Evolutionary conservation across 1,140 invertebrate species (phyloP).

Genomic region (Drosophila grimshawi): DNA sequence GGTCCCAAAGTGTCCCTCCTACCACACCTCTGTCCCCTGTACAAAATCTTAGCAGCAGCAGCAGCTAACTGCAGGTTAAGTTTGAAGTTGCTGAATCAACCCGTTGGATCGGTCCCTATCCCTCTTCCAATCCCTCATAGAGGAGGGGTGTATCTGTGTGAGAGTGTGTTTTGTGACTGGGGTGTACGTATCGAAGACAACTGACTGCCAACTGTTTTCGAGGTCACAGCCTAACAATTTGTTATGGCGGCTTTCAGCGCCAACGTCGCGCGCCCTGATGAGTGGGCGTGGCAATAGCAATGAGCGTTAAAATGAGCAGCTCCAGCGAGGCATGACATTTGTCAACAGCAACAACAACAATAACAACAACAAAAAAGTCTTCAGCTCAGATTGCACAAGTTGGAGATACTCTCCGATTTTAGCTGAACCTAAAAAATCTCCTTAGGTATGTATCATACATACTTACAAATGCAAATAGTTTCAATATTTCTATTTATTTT

Average conservation of each 20-base stretch:
- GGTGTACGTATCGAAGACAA: slow-evolving; percentile 65
- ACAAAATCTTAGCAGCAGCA: slow-evolving; percentile 13
- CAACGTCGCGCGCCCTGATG: slow-evolving; percentile 51
- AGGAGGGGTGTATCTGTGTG: neutral
- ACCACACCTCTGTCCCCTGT: neutral
- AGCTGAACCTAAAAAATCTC: too few relatives aligned
- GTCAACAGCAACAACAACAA: slow-evolving; percentile 19
- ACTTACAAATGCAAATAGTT: too few relatives aligned
- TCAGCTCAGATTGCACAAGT: neutral
- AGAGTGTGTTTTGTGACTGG: too few relatives aligned
- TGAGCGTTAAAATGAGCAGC: slow-evolving; percentile 80
- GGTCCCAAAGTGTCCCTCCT: neutral
- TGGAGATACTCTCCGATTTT: neutral
- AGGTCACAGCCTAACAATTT: slow-evolving; percentile 80
- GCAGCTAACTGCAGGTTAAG: slow-evolving; percentile 23
- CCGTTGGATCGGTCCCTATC: slow-evolving; percentile 1
- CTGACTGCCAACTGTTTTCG: slow-evolving; percentile 76
- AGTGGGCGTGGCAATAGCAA: slow-evolving; percentile 78
- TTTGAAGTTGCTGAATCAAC: slow-evolving; percentile 48
- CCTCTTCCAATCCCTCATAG: neutral
- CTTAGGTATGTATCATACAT: too few relatives aligned
- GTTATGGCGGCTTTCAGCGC: slow-evolving; percentile 48
- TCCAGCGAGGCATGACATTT: slow-evolving; percentile 75
- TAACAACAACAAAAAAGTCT: neutral
- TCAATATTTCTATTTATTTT: too few relatives aligned